A percentile compares a stretch with the other conserved stretches of the same genome.
phyloP scores from a whole-genome alignment of 1,140 invertebrate genomes.

The Drosophila simulans region DNA sequence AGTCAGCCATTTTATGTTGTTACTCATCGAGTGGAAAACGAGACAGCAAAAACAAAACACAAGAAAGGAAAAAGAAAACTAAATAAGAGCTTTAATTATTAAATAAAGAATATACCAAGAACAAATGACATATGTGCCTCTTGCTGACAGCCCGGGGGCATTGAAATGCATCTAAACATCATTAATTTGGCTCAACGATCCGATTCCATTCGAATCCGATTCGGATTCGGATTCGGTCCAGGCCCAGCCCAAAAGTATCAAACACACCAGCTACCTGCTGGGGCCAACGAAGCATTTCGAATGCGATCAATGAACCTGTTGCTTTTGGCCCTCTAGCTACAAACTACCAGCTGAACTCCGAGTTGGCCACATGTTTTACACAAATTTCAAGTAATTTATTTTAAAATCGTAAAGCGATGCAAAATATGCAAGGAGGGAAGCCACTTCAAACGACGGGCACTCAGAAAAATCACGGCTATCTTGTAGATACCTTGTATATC shows the following conservation, averaged over 20 bases:
- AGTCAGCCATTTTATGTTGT: conserved; percentile 71
- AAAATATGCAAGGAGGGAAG: conserved; percentile 53
- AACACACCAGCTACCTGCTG: conserved; percentile 43
- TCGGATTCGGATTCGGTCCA: conserved; percentile 33
- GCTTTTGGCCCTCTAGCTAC: conserved; percentile 21
- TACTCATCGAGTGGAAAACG: conserved; percentile 45
- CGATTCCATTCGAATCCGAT: conserved; percentile 3
- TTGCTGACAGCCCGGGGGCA: conserved; percentile 58
- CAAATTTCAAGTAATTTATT: conserved; percentile 77
- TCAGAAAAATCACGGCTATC: neutral
- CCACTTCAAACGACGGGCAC: neutral
- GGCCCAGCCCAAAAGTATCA: conserved; percentile 18
- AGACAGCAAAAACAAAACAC: conserved; percentile 23
- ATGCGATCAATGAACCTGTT: conserved; percentile 80
- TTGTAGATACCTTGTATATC: too few relatives aligned
- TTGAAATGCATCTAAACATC: conserved; percentile 59
- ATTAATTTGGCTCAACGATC: conserved; percentile 65
- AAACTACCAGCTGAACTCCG: conserved; percentile 15
- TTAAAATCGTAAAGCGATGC: conserved; percentile 69
- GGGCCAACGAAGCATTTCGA: conserved; percentile 66
- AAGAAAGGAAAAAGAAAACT: conserved; percentile 55
- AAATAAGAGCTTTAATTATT: conserved; percentile 84
- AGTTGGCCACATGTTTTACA: conserved; percentile 64
- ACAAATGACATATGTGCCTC: conserved; percentile 52
- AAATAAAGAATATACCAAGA: conserved; percentile 78